Evolutionary conservation across 2,888 invertebrate genomes (phyloP).

Genomic region (Trypoxylon attenuatum): DNA sequence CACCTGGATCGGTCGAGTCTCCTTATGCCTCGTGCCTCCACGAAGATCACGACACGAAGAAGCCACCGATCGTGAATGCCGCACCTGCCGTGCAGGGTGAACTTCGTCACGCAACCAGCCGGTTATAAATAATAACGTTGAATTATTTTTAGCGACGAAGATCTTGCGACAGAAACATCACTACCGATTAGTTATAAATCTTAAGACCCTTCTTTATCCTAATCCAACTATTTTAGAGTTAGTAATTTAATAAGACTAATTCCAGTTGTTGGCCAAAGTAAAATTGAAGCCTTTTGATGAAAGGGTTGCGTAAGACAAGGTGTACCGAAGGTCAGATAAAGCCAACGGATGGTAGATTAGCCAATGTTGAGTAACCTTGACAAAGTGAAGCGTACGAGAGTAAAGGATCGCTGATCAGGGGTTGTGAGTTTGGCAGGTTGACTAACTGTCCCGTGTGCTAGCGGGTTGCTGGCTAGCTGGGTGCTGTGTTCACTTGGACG

Average conservation of each 20-base stretch:
- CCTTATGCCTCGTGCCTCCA: background rate
- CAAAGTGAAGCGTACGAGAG: no score
- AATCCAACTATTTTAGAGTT: no score
- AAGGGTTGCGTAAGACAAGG: no score
- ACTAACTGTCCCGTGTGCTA: slow-evolving; percentile 47
- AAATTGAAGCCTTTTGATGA: no score
- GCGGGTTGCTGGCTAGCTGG: slow-evolving; percentile 9
- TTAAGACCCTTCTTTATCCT: no score
- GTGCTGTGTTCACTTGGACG: slow-evolving; percentile 35
- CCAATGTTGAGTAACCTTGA: no score
- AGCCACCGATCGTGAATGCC: slow-evolving; percentile 13
- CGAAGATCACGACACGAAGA: background rate
- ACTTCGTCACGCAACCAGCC: slow-evolving; percentile 27
- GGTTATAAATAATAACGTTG: slow-evolving; percentile 50
- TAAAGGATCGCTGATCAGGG: slow-evolving; percentile 16
- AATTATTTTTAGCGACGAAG: slow-evolving; percentile 53
- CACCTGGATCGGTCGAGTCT: background rate
- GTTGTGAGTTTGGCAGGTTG: slow-evolving; percentile 51
- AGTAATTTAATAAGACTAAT: no score
- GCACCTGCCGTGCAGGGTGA: slow-evolving; percentile 23
- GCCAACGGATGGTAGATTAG: no score
- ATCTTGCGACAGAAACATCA: no score
- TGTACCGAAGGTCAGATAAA: no score
- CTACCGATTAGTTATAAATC: no score
- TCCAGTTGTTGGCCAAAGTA: no score